Base-by-base conservation (phyloP, 2,888 invertebrate species). In the Adela reaumurella region DNA sequence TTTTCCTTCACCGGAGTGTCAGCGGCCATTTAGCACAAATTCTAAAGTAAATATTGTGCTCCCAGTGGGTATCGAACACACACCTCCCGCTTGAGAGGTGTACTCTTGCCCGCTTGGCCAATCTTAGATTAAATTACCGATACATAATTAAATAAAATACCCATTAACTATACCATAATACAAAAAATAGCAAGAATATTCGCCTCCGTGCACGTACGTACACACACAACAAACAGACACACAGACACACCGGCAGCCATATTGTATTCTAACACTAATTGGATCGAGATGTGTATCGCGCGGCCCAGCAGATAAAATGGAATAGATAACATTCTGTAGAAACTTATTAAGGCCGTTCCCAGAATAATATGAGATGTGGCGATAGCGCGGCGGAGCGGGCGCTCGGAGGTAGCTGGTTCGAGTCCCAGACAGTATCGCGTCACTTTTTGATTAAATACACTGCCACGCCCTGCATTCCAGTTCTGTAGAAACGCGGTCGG, bases 261-360 rank as follows among this genome's bases (percentile, higher is more conserved):
- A 77, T 74, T 76, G 77, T 74, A 76, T 77, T 76, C 77, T 74
- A 64, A 63, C 65, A 70, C 78, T 80, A 80, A 80, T 80, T 80
- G 80, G 80, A 79, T 79, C 62, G 72, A 74, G 79, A 80, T 80
- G 60, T 57, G 69, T 74, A 80, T 80, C 80, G 62, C 29, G 24
- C 58, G 46, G 51, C 54, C 49, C 62, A 60, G 59, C 68, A 67
- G 80, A 80, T 80, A 79, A 79, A 80, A 80, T 78, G 78, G 71
- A 69, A 70, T 69, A 79, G 80, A 80, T 80, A 80, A 80, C 79
- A 80, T 80, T 79, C 79, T 80, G 76, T 78, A 76, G 71, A 79
- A 79, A 80, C 80, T 80, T 80, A 80, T 80, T 80, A 80, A 80
- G 80, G 80, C 71, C 76, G 78, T 79, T 80, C 80, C 78, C 80